A percentile compares a stretch with the other conserved stretches of the same genome.
These are phyloP conservation scores for Anoplolepis gracilipes DNA, from an alignment of 1,140 invertebrate genomes.

Conservation along the genomic window DNA sequence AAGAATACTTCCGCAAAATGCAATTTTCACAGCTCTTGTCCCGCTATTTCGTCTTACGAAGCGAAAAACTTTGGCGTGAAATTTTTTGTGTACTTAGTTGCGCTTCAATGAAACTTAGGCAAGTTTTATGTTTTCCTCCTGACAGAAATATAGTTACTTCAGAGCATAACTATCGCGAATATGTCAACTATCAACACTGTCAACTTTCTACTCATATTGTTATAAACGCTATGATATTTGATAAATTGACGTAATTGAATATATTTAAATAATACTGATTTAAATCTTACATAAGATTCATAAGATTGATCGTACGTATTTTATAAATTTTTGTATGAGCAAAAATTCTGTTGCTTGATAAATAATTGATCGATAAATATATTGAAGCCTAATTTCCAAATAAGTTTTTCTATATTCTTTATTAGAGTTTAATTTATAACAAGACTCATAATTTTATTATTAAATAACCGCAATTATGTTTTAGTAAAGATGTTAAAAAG, in stretches of 20 bases:
- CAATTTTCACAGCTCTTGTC: not conserved
- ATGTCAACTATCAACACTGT: not conserved
- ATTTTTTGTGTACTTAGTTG: constrained; percentile 18
- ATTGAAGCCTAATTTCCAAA: not conserved
- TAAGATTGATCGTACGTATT: not conserved
- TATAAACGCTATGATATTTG: not conserved
- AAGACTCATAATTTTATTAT: not conserved
- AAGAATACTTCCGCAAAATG: constrained; percentile 20
- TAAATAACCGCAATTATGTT: not conserved
- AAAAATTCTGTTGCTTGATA: not conserved
- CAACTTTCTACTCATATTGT: constrained; percentile 4
- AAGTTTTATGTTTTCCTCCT: constrained; percentile 32
- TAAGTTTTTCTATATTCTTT: not conserved
- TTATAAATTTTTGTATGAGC: not conserved
- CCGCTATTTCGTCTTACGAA: not conserved
- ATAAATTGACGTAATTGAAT: too few species aligned
- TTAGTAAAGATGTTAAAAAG: not conserved
- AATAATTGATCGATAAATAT: not conserved
- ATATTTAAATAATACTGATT: not conserved
- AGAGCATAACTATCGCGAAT: constrained; percentile 1
- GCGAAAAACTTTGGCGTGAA: constrained; percentile 16
- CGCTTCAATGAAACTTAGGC: constrained; percentile 21
- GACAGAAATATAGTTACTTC: not conserved
- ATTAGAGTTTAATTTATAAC: not conserved
- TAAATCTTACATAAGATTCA: not conserved